Base-by-base conservation (phyloP, 2,797 vertebrate species). In the Scarus forsteni region DNA sequence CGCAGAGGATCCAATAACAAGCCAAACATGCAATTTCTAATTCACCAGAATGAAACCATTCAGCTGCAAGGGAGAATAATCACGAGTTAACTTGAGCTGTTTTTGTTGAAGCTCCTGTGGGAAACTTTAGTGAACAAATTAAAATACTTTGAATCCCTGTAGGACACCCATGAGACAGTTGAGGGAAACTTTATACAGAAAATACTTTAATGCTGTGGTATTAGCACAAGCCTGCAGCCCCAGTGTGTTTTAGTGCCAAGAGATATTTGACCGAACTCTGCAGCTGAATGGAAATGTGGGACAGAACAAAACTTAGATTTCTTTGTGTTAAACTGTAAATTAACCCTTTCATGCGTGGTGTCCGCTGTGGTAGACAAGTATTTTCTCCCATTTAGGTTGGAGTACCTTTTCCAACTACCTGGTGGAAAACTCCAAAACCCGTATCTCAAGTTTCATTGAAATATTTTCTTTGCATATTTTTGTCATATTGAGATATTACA, bases 211-310 rank as follows among this genome's bases (percentile, higher is more conserved):
- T 63, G 19, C 66, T 75, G 54, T 6, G 10, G 77, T 27, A 50
- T 76, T 46, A 16, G 52, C 18, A 54, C 75, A 88, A 82, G 84
- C 85, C 61, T 83, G 70, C 80, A 87, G 78, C 58, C 83, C 85
- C 63, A 83, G 79, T 77, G 78, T 84, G 62, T 88, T 85, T 45
- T 44, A 76, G 89, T 84, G 85, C 84, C 85, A 73, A 27, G 27
- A 27, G 40, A 51, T 61, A 46, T 35, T 18, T 27, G 27, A 27
- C 27, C 42, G 40, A 66, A 40, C 70, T 49, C 64, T 8, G 57
- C 60, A 70, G 27, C 38, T 39, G 38, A 7, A 39, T 39, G 38
- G 38, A 39, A 39, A 39, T 39, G 38, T 3, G 9, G 38, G 38
- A 39, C 2, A 27, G 27, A 27, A 27, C 4, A 27, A 27, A 27